Percentiles rank a stretch among this genome's conserved stretches.
phyloP scores from a whole-genome alignment of 2,888 invertebrate species.

The Gymnosoma rotundatum region DNA sequence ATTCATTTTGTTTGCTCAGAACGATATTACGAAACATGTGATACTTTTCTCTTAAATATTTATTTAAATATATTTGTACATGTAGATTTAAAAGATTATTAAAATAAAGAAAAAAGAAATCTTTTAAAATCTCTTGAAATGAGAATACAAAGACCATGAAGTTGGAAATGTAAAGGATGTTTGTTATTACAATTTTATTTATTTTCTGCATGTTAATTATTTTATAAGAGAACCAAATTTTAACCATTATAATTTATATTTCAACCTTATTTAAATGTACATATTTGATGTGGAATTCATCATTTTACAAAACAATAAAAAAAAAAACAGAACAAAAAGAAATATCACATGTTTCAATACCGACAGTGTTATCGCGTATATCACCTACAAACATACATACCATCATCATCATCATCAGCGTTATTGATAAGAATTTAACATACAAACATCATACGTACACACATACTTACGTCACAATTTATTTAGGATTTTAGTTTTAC shows the following conservation, averaged over 20 bases:
- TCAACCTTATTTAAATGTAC: not conserved
- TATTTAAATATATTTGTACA: conserved; percentile 2
- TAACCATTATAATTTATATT: not conserved
- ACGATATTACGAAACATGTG: conserved; percentile 5
- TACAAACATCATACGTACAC: no score
- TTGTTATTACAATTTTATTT: conserved; percentile 66
- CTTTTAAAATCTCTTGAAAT: conserved; percentile 17
- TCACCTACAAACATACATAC: not conserved
- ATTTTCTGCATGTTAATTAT: conserved; percentile 64
- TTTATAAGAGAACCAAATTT: conserved; percentile 12
- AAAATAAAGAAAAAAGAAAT: not conserved
- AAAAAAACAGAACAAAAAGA: not conserved
- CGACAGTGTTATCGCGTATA: conserved; percentile 24
- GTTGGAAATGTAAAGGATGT: conserved; percentile 49
- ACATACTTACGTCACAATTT: conserved; percentile 12
- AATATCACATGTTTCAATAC: conserved; percentile 28
- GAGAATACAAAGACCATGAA: not conserved
- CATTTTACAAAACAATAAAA: not conserved
- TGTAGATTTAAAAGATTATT: conserved; percentile 19
- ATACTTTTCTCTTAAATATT: conserved; percentile 11
- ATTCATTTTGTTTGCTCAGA: conserved; percentile 24
- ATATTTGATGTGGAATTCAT: not conserved
- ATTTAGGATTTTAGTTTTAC: conserved; percentile 41
- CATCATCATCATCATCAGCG: not conserved
- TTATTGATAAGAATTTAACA: conserved; percentile 34